Base-by-base conservation (phyloP, 2,113 vertebrate genomes). In the Apistogramma diplotaenia region DNA sequence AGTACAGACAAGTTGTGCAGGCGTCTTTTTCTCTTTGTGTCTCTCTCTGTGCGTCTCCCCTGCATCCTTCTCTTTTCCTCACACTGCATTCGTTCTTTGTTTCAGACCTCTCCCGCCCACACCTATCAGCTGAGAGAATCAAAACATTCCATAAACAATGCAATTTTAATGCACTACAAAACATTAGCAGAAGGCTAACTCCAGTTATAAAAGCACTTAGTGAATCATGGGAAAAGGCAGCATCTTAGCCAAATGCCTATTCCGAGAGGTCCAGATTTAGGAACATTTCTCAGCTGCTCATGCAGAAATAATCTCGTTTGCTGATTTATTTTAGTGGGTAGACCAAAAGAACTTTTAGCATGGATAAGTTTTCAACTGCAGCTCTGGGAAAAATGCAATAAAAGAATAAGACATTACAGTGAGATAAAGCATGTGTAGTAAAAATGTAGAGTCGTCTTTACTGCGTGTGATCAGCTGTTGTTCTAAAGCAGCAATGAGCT, bases 241-340 rank as follows among this genome's bases (percentile, higher is more conserved):
- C 29, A 11, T 76, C 56, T 65, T 19, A 27, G 87, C 76, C 76
- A 86, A 85, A 79, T 46, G 70, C 76, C 78, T 81, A 56, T 87
- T 89, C 73, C 40, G 65, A 46, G 60, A 79, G 49, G 29, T 81
- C 72, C 59, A 55, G 70, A 77, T 75, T 83, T 40, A 49, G 67
- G 71, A 90, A 74, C 82, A 88, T 89, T 89, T 84, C 80, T 89
- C 80, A 85, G 86, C 82, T 79, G 79, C 85, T 89, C 85, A 80
- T 72, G 81, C 85, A 85, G 79, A 91, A 84, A 87, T 90, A 89
- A 89, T 87, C 85, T 81, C 70, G 82, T 84, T 59, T 85, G 81
- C 53, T 83, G 76, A 91, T 84, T 82, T 84, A 78, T 81, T 73
- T 85, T 57, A 57, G 33, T 25, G 72, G 80, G 79, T 73, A 55